phyloP scores from a whole-genome alignment of 2,888 invertebrate genomes.

The Ormia ochracea region DNA sequence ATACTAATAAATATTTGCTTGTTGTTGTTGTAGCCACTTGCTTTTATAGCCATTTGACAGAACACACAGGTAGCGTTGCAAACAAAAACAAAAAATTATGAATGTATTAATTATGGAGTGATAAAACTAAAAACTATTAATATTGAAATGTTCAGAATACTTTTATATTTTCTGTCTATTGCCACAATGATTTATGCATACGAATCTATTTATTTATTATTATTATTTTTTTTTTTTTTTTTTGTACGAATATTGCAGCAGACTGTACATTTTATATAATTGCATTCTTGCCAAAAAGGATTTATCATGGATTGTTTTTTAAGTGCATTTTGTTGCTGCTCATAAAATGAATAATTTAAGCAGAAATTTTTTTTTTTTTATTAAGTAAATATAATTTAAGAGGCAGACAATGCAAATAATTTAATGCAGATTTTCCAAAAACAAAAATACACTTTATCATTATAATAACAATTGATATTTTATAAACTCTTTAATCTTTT shows the following conservation, averaged over 20 bases:
- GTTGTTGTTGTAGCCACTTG: neutral
- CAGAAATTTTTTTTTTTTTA: neutral
- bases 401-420: neutral
- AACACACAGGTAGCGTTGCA: slow-evolving; percentile 45
- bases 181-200: slow-evolving; percentile 29
- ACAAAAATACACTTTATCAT: too few species aligned
- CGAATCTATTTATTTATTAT: too few species aligned
- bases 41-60: slow-evolving; percentile 34
- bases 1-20: neutral
- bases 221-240: neutral
- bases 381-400: neutral
- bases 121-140: slow-evolving; percentile 38
- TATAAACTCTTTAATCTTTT: too few species aligned
- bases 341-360: neutral
- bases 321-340: slow-evolving; percentile 3
- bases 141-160: slow-evolving; percentile 11
- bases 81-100: neutral
- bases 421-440: too few species aligned
- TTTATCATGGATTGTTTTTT: slow-evolving; percentile 20
- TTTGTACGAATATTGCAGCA: neutral
- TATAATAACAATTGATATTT: too few species aligned
- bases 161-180: slow-evolving; percentile 36
- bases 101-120: slow-evolving; percentile 44
- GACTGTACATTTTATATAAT: neutral
- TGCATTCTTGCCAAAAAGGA: slow-evolving; percentile 21